Conservation (phyloP, 2,888 invertebrate genomes). For the Aradus depressus region DNA sequence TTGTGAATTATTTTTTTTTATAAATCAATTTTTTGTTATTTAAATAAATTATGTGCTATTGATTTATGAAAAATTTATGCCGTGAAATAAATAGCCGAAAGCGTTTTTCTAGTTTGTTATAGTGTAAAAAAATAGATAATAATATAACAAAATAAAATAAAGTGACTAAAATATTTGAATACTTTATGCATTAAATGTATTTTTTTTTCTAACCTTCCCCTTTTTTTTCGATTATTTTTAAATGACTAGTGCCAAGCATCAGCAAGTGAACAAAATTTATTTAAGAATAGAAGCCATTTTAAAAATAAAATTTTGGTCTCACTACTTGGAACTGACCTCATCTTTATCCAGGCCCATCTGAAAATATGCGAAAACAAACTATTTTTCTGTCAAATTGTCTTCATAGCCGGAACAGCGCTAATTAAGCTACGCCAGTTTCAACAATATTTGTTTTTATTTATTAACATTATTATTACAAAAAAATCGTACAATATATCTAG, state of each 20-base stretch:
- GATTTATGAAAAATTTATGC: too few relatives aligned
- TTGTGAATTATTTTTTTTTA: too few relatives aligned
- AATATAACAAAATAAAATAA: too few relatives aligned
- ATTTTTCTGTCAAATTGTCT: slow-evolving; percentile 18
- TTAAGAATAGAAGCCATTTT: slow-evolving; percentile 4
- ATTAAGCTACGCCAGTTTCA: slow-evolving; percentile 30
- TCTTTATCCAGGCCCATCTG: slow-evolving; percentile 89
- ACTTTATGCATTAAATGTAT: too few relatives aligned
- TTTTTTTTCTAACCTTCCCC: too few relatives aligned
- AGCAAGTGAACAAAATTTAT: slow-evolving; percentile 12
- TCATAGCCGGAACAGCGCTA: slow-evolving; percentile 23
- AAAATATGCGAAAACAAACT: slow-evolving; percentile 38
- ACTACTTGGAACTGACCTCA: slow-evolving; percentile 50
- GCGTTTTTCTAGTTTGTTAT: too few relatives aligned
- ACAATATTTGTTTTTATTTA: slow-evolving; percentile 7
- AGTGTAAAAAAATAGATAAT: too few relatives aligned
- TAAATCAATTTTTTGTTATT: too few relatives aligned
- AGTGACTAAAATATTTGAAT: too few relatives aligned
- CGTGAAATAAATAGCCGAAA: too few relatives aligned
- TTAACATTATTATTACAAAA: neutral
- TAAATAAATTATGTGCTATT: too few relatives aligned
- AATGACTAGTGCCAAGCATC: slow-evolving; percentile 22
- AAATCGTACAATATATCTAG: slow-evolving; percentile 2
- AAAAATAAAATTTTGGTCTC: slow-evolving; percentile 18
- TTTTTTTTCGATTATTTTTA: too few relatives aligned